phyloP scores from a whole-genome alignment of 2,888 invertebrate genomes.

The Furcula furcula region DNA sequence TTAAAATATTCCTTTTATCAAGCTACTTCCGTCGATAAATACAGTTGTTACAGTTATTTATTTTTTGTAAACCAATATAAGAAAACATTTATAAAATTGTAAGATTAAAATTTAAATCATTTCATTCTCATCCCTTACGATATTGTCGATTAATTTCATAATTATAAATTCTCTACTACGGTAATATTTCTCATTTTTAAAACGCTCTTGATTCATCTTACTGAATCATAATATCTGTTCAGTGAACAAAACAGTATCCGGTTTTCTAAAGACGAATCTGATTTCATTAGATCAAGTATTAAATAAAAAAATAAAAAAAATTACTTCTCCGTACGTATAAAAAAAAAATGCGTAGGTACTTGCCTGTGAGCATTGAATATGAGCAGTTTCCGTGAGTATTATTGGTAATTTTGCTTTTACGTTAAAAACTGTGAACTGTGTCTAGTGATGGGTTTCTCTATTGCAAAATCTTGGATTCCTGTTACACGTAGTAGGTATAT shows the following conservation, averaged over 20 bases:
- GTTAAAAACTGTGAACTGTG: too few species aligned
- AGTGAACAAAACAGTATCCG: background rate
- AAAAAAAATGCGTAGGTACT: background rate
- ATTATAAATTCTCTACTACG: constrained; percentile 29
- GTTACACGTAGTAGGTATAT: too few species aligned
- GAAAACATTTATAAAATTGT: constrained; percentile 18
- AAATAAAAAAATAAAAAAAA: background rate
- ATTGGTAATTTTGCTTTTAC: too few species aligned
- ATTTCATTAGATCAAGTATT: background rate
- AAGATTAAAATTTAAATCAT: constrained; percentile 56
- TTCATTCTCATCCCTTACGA: constrained; percentile 34
- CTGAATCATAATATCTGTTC: too few species aligned
- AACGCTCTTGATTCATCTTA: background rate
- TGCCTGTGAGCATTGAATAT: too few species aligned
- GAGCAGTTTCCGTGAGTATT: too few species aligned
- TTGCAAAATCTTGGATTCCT: too few species aligned
- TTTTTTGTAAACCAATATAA: constrained; percentile 29
- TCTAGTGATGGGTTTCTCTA: too few species aligned
- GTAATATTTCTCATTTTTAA: background rate
- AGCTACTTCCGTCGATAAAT: background rate
- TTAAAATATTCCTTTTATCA: background rate
- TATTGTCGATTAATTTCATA: constrained; percentile 41
- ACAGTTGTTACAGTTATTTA: constrained; percentile 21
- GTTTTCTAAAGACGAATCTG: background rate
- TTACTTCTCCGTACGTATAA: background rate